Evolutionary conservation across 2,113 vertebrate species (phyloP).

Genomic region (Epinephelus lanceolatus): DNA sequence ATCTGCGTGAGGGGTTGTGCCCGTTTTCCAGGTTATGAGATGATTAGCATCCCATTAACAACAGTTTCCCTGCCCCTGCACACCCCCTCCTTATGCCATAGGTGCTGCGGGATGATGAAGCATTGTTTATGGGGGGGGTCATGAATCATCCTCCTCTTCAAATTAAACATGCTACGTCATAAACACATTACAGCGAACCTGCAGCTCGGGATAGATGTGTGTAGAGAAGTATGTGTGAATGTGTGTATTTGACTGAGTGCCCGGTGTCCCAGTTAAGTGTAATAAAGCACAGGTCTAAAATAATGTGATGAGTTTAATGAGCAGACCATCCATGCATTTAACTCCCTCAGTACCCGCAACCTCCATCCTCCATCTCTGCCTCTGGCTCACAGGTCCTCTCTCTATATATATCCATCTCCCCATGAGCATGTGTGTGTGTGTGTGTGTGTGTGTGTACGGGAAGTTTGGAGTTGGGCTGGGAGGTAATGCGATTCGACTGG

Average conservation of each 20-base stretch:
- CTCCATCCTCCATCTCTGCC: constrained; percentile 38
- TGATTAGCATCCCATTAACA: constrained; percentile 78
- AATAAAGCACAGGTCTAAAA: constrained; percentile 82
- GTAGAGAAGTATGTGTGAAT: constrained; percentile 25
- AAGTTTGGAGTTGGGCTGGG: constrained; percentile 65
- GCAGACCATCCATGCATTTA: constrained; percentile 77
- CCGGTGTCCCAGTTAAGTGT: constrained; percentile 79
- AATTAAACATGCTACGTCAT: constrained; percentile 75
- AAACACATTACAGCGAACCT: constrained; percentile 62
- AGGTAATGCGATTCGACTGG: constrained; percentile 83
- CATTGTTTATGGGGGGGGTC: constrained; percentile 48
- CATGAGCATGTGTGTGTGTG: constrained; percentile 27
- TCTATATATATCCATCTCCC: neutral
- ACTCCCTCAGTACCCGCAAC: constrained; percentile 52
- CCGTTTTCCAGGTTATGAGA: constrained; percentile 73
- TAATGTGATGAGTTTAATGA: constrained; percentile 85
- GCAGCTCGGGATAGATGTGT: constrained; percentile 46
- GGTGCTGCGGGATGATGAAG: constrained; percentile 72
- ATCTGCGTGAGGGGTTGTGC: constrained; percentile 66
- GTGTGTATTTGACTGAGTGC: constrained; percentile 69
- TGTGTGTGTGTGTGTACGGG: constrained; percentile 1
- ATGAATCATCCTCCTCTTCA: constrained; percentile 78
- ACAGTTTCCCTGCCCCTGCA: constrained; percentile 47
- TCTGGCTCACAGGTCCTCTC: constrained; percentile 28
- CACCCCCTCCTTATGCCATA: constrained; percentile 45